These are phyloP conservation scores for Nemapogon koenigi DNA, from an alignment of 2,888 invertebrate species.

Conservation along the genomic window DNA sequence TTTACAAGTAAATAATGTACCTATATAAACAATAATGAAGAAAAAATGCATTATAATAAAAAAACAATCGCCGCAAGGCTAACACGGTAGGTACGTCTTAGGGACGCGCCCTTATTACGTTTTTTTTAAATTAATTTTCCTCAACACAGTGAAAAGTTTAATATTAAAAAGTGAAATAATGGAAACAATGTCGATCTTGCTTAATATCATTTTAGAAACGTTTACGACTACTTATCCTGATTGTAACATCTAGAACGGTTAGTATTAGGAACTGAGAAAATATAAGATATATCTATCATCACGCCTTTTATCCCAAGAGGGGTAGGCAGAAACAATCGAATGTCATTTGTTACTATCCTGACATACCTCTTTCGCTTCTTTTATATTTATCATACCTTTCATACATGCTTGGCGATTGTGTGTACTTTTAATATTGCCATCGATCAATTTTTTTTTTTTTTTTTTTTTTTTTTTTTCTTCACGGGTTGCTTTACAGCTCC, in stretches of 20 bases:
- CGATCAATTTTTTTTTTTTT: neutral
- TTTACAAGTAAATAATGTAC: no score
- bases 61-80: neutral
- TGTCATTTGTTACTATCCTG: neutral
- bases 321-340: neutral
- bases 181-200: conserved; percentile 7
- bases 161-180: conserved; percentile 47
- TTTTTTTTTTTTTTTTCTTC: neutral
- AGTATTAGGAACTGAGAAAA: no score
- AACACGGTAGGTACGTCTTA: neutral
- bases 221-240: no score
- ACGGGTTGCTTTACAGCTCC: no score
- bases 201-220: no score
- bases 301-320: no score
- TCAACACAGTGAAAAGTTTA: conserved; percentile 40
- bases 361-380: neutral
- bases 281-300: no score
- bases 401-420: neutral
- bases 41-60: neutral
- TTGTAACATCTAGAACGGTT: no score
- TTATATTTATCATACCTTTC: neutral
- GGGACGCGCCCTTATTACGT: conserved; percentile 5
- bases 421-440: neutral
- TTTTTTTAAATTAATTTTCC: conserved; percentile 3
- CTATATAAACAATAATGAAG: no score